These are phyloP conservation scores for Drosophila buzzatii DNA, from an alignment of 2,888 invertebrate species.

Conservation along the genomic window DNA sequence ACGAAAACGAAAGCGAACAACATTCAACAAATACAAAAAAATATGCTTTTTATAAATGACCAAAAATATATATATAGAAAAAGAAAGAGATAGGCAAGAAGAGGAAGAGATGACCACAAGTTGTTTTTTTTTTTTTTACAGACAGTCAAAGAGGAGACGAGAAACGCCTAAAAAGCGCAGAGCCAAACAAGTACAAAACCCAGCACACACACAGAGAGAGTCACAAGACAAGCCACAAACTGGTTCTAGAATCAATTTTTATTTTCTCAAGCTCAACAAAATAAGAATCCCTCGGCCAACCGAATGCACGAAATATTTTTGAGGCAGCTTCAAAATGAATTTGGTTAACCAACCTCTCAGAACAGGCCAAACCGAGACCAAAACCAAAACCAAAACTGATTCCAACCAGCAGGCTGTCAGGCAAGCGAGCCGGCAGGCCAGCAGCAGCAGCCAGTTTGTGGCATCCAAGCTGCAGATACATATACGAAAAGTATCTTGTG, in stretches of 20 bases:
- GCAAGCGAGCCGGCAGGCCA: slow-evolving; percentile 1
- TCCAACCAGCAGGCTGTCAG: slow-evolving; percentile 37
- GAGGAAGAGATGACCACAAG: slow-evolving; percentile 15
- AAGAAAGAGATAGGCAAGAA: background rate
- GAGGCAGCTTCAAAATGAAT: slow-evolving; percentile 75
- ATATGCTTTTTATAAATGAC: slow-evolving; percentile 31
- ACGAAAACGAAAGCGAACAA: slow-evolving; percentile 72
- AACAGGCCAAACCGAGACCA: slow-evolving; percentile 26
- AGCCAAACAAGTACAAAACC: slow-evolving; percentile 46
- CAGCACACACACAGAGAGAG: slow-evolving; percentile 9
- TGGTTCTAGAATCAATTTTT: slow-evolving; percentile 81
- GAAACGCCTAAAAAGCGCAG: slow-evolving; percentile 53
- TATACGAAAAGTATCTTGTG: slow-evolving; percentile 31
- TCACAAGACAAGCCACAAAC: slow-evolving; percentile 47
- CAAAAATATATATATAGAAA: slow-evolving; percentile 19
- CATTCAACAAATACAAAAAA: slow-evolving; percentile 2
- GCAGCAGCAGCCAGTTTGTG: slow-evolving; percentile 49
- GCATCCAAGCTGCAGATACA: slow-evolving; percentile 48
- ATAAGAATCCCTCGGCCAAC: slow-evolving; percentile 55
- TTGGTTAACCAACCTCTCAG: slow-evolving; percentile 64
- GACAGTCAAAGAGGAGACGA: slow-evolving; percentile 41
- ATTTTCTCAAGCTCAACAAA: slow-evolving; percentile 69
- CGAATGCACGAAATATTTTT: slow-evolving; percentile 71
- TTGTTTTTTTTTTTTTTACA: slow-evolving; percentile 7
- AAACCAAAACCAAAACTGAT: slow-evolving; percentile 24